phyloP scores from a whole-genome alignment of 1,140 invertebrate genomes.

The Hypsibius dujardini region DNA sequence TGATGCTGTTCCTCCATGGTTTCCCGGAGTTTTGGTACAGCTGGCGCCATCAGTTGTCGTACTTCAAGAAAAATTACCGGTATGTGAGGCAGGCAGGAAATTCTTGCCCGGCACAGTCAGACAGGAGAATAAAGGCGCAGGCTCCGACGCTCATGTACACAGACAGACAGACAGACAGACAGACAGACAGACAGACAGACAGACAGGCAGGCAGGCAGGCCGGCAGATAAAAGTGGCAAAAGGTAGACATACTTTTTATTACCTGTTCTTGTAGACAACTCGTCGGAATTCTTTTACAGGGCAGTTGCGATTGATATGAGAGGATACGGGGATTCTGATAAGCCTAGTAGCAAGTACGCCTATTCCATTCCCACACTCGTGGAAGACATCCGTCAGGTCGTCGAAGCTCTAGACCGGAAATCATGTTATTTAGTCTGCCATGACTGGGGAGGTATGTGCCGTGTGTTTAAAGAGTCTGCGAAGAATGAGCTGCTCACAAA shows the following conservation, averaged over 20 bases:
- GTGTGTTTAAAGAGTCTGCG: too few relatives aligned
- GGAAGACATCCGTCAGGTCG: slow-evolving; percentile 49
- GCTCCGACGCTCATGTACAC: too few relatives aligned
- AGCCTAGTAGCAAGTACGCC: slow-evolving; percentile 43
- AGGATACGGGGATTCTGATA: slow-evolving; percentile 63
- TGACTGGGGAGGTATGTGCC: slow-evolving; percentile 50
- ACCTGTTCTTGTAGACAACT: too few relatives aligned
- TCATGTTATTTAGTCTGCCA: slow-evolving; percentile 47
- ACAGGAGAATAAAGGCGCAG: too few relatives aligned
- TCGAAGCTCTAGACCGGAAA: slow-evolving; percentile 41
- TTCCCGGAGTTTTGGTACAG: slow-evolving; percentile 61
- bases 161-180: too few relatives aligned
- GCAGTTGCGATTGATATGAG: slow-evolving; percentile 57
- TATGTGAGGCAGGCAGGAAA: slow-evolving; percentile 24
- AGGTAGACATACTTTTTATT: background rate
- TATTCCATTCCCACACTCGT: slow-evolving; percentile 46
- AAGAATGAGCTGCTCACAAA: too few relatives aligned
- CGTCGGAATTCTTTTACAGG: slow-evolving; percentile 33
- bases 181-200: too few relatives aligned
- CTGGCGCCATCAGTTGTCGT: slow-evolving; percentile 46
- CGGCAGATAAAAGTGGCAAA: too few relatives aligned
- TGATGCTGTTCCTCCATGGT: slow-evolving; percentile 51
- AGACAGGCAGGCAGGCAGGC: too few relatives aligned
- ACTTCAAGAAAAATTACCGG: slow-evolving; percentile 46
- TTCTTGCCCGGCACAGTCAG: too few relatives aligned